These are phyloP conservation scores for Bubo scandiacus DNA, from an alignment of 2,113 vertebrate species.

Conservation along the genomic window DNA sequence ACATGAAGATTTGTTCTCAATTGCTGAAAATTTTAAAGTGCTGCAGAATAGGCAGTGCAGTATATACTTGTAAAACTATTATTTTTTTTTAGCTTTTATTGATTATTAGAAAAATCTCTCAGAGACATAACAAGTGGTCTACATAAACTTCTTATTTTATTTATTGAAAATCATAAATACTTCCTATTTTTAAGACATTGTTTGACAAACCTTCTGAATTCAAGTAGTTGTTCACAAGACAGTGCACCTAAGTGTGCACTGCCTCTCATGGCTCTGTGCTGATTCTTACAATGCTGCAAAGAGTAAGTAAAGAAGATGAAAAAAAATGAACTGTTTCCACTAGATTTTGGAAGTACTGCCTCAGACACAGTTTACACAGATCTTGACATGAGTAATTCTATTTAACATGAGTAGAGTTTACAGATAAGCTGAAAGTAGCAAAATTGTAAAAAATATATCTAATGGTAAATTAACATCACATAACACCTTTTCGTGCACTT, in stretches of 20 bases:
- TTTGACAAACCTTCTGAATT: background rate
- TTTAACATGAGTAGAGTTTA: background rate
- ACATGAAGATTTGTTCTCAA: background rate
- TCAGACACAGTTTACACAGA: background rate
- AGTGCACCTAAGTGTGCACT: background rate
- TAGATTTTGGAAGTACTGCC: background rate
- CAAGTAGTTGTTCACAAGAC: background rate
- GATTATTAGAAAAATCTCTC: background rate
- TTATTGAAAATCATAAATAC: background rate
- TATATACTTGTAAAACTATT: background rate
- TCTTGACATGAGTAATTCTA: background rate
- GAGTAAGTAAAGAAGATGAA: background rate
- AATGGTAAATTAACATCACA: background rate
- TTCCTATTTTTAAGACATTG: background rate
- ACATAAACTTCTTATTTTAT: background rate
- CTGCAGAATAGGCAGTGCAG: background rate
- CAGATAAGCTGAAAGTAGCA: background rate
- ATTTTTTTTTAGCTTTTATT: background rate
- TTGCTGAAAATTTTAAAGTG: background rate
- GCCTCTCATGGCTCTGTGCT: background rate
- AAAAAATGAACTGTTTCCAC: background rate
- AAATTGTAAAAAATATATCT: background rate
- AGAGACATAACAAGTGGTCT: background rate
- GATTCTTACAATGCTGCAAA: background rate
- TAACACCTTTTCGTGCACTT: background rate